Percentiles rank a stretch among this genome's conserved stretches.
These are phyloP conservation scores for Sinocyclocheilus anophthalmus DNA, from an alignment of 2,113 vertebrate genomes.

Conservation along the genomic window DNA sequence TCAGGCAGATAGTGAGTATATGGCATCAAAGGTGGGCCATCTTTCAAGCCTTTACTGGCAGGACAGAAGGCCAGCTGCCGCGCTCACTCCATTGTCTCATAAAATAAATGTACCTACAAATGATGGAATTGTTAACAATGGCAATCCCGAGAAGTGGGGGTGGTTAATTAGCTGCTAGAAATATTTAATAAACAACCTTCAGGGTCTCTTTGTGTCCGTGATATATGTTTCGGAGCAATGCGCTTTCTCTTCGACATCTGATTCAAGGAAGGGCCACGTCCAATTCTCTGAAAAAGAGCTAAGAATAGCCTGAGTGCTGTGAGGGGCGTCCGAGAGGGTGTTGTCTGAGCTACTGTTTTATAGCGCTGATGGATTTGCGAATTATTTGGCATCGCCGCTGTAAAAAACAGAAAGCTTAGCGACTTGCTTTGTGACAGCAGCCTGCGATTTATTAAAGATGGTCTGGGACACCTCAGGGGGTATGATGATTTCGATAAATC, in stretches of 20 bases:
- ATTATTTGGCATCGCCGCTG: conserved; percentile 21
- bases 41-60: conserved; percentile 75
- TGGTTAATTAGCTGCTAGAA: conserved; percentile 61
- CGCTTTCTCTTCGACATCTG: conserved; percentile 38
- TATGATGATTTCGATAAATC: conserved; percentile 45
- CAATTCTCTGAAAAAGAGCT: conserved; percentile 43
- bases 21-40: conserved; percentile 72
- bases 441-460: conserved; percentile 31
- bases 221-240: conserved; percentile 42
- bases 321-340: conserved; percentile 30
- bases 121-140: conserved; percentile 68
- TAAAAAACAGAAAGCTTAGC: conserved; percentile 9
- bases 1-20: conserved; percentile 74
- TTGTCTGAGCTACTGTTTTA: conserved; percentile 33
- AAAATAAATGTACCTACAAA: conserved; percentile 68
- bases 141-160: conserved; percentile 47
- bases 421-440: conserved; percentile 20
- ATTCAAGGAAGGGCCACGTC: conserved; percentile 44
- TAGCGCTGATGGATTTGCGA: conserved; percentile 28
- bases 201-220: conserved; percentile 48
- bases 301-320: conserved; percentile 45
- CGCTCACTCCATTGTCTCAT: conserved; percentile 61
- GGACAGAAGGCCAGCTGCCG: conserved; percentile 72
- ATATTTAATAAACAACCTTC: conserved; percentile 53
- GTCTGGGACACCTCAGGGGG: conserved; percentile 31